Conservation (phyloP, 2,113 vertebrate genomes). For the Hipposideros armiger region DNA sequence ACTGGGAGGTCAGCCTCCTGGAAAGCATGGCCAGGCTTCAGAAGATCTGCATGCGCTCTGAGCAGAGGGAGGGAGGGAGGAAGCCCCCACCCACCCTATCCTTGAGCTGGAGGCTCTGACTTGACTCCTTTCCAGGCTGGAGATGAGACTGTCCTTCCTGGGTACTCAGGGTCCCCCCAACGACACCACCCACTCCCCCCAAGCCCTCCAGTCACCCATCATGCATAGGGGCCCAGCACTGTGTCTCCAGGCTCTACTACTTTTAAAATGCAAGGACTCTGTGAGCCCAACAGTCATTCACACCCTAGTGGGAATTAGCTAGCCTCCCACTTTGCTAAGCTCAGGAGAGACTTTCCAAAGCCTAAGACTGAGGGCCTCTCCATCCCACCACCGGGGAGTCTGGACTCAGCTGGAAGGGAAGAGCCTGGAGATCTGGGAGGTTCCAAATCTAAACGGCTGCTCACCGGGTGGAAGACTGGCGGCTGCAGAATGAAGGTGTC, state of each 20-base stretch:
- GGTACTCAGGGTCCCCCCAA: not conserved
- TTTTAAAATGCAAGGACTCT: not conserved
- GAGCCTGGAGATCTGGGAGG: not conserved
- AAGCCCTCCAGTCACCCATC: not conserved
- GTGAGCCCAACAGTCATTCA: not conserved
- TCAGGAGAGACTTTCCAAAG: not conserved
- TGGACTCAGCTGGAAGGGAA: not conserved
- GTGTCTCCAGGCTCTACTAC: not conserved
- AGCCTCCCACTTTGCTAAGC: not conserved
- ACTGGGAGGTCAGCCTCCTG: not conserved
- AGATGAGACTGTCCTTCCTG: not conserved
- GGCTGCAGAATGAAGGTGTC: constrained; percentile 83
- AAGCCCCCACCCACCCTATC: rapidly evolving
- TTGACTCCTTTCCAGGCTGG: not conserved
- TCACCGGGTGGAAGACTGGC: constrained; percentile 83
- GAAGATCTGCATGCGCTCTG: not conserved
- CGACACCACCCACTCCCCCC: rapidly evolving
- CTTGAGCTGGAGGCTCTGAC: not conserved
- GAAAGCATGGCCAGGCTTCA: not conserved
- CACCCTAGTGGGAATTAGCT: not conserved
- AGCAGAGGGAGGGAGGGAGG: not conserved
- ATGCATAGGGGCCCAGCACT: not conserved
- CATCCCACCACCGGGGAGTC: no score
- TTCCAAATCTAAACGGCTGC: not conserved
- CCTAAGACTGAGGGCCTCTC: not conserved